A percentile compares a stretch with the other conserved stretches of the same genome.
Evolutionary conservation across 2,113 vertebrate genomes (phyloP).

Genomic region (Equus quagga): DNA sequence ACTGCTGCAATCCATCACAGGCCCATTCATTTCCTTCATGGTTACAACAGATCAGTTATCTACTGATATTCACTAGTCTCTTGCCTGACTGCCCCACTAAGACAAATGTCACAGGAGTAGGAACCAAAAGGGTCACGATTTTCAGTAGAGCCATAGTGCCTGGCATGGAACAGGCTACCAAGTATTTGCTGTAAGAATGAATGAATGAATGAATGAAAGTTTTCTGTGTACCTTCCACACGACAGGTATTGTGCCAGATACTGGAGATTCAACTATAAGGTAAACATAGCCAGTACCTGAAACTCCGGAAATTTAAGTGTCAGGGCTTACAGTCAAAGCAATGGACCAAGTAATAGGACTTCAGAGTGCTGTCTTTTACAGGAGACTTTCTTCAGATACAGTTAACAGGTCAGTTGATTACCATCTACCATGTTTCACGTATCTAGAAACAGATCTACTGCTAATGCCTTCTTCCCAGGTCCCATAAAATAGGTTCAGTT

Average conservation of each 20-base stretch:
- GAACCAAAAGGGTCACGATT: not conserved
- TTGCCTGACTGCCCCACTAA: not conserved
- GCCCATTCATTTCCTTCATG: not conserved
- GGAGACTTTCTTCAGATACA: not conserved
- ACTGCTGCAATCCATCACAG: not conserved
- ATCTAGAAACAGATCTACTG: not conserved
- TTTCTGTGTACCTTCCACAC: not conserved
- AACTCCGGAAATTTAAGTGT: not conserved
- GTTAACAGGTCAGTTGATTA: not conserved
- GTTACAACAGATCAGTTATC: not conserved
- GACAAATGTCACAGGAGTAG: not conserved
- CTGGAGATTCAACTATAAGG: not conserved
- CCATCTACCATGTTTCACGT: not conserved
- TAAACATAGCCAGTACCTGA: not conserved
- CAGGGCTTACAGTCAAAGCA: not conserved
- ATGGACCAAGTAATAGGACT: not conserved
- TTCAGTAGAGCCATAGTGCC: too few species aligned
- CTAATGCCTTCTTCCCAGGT: not conserved
- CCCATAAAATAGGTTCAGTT: not conserved
- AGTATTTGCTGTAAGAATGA: not conserved
- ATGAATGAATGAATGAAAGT: not conserved
- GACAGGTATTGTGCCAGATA: not conserved
- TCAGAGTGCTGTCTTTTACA: not conserved
- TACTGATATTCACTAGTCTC: not conserved
- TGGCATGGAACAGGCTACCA: not conserved